Evolutionary conservation across 1,140 invertebrate genomes (phyloP), one percentile per base, ranked within the genome.

Genomic region (Zaprionus africanus): DNA sequence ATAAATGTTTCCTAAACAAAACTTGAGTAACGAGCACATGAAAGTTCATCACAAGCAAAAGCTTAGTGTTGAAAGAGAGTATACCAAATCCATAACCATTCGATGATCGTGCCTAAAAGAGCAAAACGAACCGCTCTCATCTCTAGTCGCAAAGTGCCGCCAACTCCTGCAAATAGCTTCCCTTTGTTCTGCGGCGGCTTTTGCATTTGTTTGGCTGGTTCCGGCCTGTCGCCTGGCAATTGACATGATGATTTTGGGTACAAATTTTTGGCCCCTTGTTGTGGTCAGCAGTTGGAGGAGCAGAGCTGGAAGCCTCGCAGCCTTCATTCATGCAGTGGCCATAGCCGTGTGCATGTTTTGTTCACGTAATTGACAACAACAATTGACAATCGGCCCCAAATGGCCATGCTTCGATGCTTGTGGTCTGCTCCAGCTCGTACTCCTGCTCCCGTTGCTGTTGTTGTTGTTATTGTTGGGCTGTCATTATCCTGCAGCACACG

Each of bases 301-400:
- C 36, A 53, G n/a, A 22, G 13, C 11, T 38, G 67, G 49, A 9
- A 46, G 41, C 43, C 12, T 34, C 43, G 63, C 58, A 56, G 43
- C 17, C 36, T 74, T 56, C 78, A 80, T 74, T 83, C 62, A 79
- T 73, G 66, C 58, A 63, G 26, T n/a, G 61, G 17, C 71, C 51
- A 22, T n/a, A 57, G 17, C 71, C 51, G 81, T 60, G 58, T 68
- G 66, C 78, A 82, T 83, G 84, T 87, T 87, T 87, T 87, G 83
- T 83, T 88, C 82, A 81, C 80, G 70, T 87, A 88, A 87, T 88
- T 87, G 83, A 88, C 83, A 87, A 87, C 83, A 86, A 82, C 83
- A 82, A 82, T 86, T 75, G 84, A 82, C 84, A 87, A 87, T 87
- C 70, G 84, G 56, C 79, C 72, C 67, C 70, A 72, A 70, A 78